Conservation (phyloP, 2,888 invertebrate species). For the Idaea dimidiata region DNA sequence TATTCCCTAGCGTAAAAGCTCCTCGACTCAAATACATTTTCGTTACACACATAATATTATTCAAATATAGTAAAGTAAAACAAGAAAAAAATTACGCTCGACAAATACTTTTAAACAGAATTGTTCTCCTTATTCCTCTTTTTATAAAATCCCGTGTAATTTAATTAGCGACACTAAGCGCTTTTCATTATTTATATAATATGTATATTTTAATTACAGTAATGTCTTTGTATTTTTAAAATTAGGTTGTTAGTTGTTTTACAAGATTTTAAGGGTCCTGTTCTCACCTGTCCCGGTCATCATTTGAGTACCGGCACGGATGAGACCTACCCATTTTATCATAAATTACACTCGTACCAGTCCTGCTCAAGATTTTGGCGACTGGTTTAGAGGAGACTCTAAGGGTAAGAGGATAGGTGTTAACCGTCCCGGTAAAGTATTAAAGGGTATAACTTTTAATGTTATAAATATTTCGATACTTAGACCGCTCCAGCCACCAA, state of each 20-base stretch:
- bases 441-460: no score
- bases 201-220: not conserved
- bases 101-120: slow-evolving; percentile 26
- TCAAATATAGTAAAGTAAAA: slow-evolving; percentile 27
- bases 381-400: no score
- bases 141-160: slow-evolving; percentile 27
- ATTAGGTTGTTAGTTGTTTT: slow-evolving; percentile 11
- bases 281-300: not conserved
- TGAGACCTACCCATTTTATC: no score
- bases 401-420: no score
- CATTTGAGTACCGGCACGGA: no score
- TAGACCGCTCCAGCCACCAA: no score
- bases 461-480: no score
- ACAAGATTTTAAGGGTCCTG: not conserved
- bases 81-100: slow-evolving; percentile 27
- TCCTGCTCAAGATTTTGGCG: no score
- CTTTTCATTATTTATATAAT: slow-evolving; percentile 16
- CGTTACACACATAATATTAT: no score
- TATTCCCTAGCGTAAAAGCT: slow-evolving; percentile 19
- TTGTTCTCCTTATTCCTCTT: slow-evolving; percentile 18
- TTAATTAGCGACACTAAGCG: slow-evolving; percentile 29
- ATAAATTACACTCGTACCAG: no score
- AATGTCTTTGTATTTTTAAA: slow-evolving; percentile 11
- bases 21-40: slow-evolving; percentile 28
- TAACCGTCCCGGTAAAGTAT: no score